A percentile compares a stretch with the other conserved stretches of the same genome.
These are phyloP conservation scores for Micoletzkya japonica DNA, from an alignment of 2,888 invertebrate species.

Conservation along the genomic window DNA sequence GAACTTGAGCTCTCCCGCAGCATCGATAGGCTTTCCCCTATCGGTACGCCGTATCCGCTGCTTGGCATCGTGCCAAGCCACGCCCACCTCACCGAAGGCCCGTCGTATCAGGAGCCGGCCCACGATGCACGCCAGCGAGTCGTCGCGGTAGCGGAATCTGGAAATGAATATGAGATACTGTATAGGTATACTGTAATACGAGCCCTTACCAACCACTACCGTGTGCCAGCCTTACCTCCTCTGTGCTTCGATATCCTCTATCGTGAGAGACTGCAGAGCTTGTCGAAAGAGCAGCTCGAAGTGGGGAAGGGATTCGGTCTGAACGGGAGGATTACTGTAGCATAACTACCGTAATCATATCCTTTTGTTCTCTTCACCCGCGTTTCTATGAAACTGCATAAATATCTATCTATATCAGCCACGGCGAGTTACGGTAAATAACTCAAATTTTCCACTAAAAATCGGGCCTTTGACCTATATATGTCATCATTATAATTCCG, in stretches of 20 bases:
- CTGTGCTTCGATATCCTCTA: constrained; percentile 51
- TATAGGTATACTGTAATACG: neutral
- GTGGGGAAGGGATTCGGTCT: constrained; percentile 33
- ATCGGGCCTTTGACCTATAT: too few relatives aligned
- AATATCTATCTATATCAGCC: too few relatives aligned
- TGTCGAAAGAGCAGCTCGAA: constrained; percentile 49
- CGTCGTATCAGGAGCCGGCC: constrained; percentile 56
- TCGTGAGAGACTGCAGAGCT: constrained; percentile 48
- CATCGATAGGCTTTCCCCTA: constrained; percentile 58
- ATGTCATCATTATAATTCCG: too few relatives aligned
- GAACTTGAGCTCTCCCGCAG: constrained; percentile 39
- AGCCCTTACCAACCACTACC: neutral
- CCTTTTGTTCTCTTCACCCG: too few relatives aligned
- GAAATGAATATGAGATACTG: neutral
- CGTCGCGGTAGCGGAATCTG: constrained; percentile 49
- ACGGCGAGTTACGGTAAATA: too few relatives aligned
- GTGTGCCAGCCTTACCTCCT: constrained; percentile 28
- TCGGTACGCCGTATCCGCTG: constrained; percentile 37
- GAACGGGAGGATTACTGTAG: too few relatives aligned
- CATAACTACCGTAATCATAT: too few relatives aligned
- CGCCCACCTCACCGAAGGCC: constrained; percentile 26
- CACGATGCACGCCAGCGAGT: constrained; percentile 53
- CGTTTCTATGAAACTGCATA: too few relatives aligned
- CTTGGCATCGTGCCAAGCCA: constrained; percentile 2
- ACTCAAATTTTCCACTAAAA: too few relatives aligned